Evolutionary conservation across 2,888 invertebrate genomes (phyloP).

Genomic region (Griposia aprilina): DNA sequence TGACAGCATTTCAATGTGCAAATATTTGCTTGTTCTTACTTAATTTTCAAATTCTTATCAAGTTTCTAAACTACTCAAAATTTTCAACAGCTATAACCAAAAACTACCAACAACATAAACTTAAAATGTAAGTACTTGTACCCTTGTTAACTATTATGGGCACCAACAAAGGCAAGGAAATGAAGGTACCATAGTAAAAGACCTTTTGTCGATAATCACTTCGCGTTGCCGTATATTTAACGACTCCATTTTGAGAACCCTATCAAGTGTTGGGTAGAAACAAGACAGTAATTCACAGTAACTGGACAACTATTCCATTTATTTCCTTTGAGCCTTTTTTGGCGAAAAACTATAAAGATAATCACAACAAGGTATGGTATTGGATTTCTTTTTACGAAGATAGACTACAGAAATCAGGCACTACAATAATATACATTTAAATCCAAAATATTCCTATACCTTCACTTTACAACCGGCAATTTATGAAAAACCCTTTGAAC

Average conservation of each 20-base stretch:
- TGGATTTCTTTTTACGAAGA: not conserved
- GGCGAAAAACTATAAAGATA: slow-evolving; percentile 11
- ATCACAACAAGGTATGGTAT: not conserved
- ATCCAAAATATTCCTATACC: not conserved
- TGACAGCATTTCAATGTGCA: not conserved
- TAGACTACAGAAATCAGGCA: not conserved
- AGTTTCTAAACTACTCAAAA: not conserved
- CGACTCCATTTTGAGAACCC: slow-evolving; percentile 60
- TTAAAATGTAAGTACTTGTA: slow-evolving; percentile 40
- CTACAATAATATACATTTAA: not conserved
- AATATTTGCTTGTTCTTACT: not conserved
- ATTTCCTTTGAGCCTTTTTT: slow-evolving; percentile 29
- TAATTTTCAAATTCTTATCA: not conserved
- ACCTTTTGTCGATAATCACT: slow-evolving; percentile 62
- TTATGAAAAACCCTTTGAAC: slow-evolving; percentile 16
- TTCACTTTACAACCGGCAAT: not conserved
- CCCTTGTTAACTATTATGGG: slow-evolving; percentile 57
- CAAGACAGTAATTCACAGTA: slow-evolving; percentile 43
- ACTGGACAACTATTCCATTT: slow-evolving; percentile 24
- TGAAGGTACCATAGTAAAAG: slow-evolving; percentile 53
- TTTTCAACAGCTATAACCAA: not conserved
- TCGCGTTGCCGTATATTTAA: slow-evolving; percentile 60
- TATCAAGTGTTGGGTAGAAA: slow-evolving; percentile 41
- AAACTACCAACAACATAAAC: slow-evolving; percentile 46
- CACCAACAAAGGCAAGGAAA: slow-evolving; percentile 58